phyloP scores from a whole-genome alignment of 2,113 vertebrate genomes.

The Malurus alboscapulatus region DNA sequence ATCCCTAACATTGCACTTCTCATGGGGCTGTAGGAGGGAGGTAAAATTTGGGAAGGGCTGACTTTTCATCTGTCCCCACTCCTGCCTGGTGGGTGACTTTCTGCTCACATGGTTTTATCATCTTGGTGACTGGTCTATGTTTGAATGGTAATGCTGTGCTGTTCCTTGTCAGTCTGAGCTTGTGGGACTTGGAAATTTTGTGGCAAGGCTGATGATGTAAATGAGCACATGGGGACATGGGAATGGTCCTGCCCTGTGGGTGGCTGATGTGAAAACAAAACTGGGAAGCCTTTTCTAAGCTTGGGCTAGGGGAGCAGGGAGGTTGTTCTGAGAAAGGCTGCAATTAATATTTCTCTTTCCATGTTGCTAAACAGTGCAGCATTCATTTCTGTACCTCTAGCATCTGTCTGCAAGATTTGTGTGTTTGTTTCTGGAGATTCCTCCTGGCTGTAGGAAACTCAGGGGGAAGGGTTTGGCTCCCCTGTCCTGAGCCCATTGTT shows the following conservation, averaged over 20 bases:
- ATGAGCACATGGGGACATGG: not conserved
- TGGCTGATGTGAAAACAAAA: not conserved
- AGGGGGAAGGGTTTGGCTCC: not conserved
- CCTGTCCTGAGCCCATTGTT: not conserved
- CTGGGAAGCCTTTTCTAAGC: not conserved
- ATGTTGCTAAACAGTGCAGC: not conserved
- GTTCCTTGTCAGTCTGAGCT: not conserved
- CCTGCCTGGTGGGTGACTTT: not conserved
- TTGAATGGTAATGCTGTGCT: not conserved
- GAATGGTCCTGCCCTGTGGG: not conserved
- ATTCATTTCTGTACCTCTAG: not conserved
- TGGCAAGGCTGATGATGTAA: not conserved
- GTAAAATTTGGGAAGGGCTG: not conserved
- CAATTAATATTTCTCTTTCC: not conserved
- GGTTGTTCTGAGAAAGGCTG: not conserved
- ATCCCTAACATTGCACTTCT: not conserved
- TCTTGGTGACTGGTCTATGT: accelerated
- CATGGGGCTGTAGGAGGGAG: accelerated
- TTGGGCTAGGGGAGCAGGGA: not conserved
- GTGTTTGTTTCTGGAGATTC: not conserved
- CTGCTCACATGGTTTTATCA: accelerated
- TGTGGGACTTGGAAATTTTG: not conserved
- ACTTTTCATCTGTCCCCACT: not conserved
- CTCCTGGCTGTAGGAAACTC: accelerated
- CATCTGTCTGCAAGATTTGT: not conserved